Conservation (phyloP, 2,888 invertebrate species). For the Halictus ligatus region DNA sequence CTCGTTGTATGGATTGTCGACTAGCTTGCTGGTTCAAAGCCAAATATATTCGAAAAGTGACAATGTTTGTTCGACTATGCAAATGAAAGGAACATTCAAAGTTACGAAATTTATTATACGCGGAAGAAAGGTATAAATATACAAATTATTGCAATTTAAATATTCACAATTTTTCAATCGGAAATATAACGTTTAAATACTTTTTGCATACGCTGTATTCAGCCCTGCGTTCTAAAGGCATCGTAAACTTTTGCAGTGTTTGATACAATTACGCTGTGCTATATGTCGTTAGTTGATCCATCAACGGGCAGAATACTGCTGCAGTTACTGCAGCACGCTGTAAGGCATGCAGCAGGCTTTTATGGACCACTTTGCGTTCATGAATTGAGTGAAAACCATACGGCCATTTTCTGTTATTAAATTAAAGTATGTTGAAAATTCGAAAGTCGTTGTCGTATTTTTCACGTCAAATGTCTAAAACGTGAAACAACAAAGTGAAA, state of each 20-base stretch:
- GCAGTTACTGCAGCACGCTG: background rate
- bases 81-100: background rate
- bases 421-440: background rate
- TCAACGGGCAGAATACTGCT: background rate
- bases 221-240: background rate
- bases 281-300: background rate
- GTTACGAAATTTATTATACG: background rate
- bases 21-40: background rate
- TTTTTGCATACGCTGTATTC: background rate
- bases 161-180: no score
- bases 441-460: background rate
- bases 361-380: constrained; percentile 1
- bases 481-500: background rate
- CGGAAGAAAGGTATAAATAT: no score
- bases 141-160: no score
- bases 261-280: background rate
- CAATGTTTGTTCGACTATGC: background rate
- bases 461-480: no score
- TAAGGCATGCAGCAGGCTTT: background rate
- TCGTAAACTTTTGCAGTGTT: constrained; percentile 2
- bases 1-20: background rate
- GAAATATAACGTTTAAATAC: no score
- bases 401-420: background rate
- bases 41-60: background rate
- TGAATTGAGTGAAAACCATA: background rate